Conservation (phyloP, 2,888 invertebrate genomes). For the Metellina segmentata region DNA sequence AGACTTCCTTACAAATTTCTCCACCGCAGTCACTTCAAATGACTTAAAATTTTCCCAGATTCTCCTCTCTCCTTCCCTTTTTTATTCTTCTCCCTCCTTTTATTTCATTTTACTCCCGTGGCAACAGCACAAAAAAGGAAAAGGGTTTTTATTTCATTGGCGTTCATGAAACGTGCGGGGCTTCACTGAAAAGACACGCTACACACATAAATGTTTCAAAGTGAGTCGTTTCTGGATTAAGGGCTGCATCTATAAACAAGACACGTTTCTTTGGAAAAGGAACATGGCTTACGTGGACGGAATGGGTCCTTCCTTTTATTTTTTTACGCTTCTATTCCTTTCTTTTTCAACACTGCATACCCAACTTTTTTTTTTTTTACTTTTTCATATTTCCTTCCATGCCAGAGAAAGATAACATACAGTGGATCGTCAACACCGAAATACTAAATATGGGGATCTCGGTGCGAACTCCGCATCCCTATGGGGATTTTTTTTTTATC, state of each 20-base stretch:
- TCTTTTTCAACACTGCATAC: constrained; percentile 23
- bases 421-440: constrained; percentile 48
- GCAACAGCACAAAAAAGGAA: constrained; percentile 14
- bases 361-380: neutral
- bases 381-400: neutral
- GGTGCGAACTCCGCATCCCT: neutral
- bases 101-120: neutral
- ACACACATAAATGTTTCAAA: constrained; percentile 68
- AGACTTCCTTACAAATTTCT: constrained; percentile 36
- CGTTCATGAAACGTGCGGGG: constrained; percentile 67
- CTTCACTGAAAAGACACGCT: constrained; percentile 59
- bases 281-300: constrained; percentile 66
- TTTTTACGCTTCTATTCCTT: constrained; percentile 32
- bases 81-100: constrained; percentile 9
- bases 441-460: constrained; percentile 41
- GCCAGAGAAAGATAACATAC: constrained; percentile 28
- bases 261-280: constrained; percentile 63
- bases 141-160: constrained; percentile 71
- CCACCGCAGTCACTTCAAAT: constrained; percentile 10
- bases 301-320: constrained; percentile 41
- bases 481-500: neutral
- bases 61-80: neutral
- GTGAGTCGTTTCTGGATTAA: constrained; percentile 62
- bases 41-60: constrained; percentile 49
- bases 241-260: constrained; percentile 55